These are phyloP conservation scores for Tiliacea aurago DNA, from an alignment of 2,888 invertebrate genomes.

Conservation along the genomic window DNA sequence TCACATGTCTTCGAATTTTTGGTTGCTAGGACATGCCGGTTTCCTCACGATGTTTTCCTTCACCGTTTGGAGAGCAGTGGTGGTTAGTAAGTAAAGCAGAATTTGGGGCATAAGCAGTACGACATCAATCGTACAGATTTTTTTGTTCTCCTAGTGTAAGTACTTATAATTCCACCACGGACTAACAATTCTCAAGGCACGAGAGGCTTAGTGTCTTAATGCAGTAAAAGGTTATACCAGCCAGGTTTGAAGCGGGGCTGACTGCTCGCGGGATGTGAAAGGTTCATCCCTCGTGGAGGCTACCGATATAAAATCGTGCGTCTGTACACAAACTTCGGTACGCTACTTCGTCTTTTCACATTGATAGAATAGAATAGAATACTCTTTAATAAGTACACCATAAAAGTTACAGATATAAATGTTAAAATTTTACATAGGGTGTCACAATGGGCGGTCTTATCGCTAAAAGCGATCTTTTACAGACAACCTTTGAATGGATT, in stretches of 20 bases:
- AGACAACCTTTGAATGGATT: too few species aligned
- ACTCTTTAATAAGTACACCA: too few species aligned
- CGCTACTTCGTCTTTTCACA: background rate
- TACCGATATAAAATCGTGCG: background rate
- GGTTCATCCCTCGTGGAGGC: background rate
- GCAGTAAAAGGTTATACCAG: background rate
- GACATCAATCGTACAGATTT: background rate
- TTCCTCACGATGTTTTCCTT: too few species aligned
- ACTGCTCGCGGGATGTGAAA: background rate
- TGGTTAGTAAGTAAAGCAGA: too few species aligned
- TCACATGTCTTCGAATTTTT: too few species aligned
- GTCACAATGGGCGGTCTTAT: too few species aligned
- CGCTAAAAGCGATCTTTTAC: too few species aligned
- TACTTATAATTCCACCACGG: too few species aligned
- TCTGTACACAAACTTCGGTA: background rate
- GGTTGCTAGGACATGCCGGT: too few species aligned
- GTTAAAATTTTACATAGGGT: too few species aligned
- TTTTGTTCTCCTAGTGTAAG: background rate
- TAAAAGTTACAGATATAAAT: too few species aligned
- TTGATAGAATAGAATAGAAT: background rate
- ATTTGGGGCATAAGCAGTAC: background rate
- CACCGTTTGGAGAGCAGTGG: too few species aligned
- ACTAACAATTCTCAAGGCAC: background rate
- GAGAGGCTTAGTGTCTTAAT: background rate
- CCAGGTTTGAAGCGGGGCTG: background rate